Percentiles rank a stretch among this genome's conserved stretches.
These are phyloP conservation scores for Polyommatus iphigenia DNA, from an alignment of 2,888 invertebrate genomes.

Conservation along the genomic window DNA sequence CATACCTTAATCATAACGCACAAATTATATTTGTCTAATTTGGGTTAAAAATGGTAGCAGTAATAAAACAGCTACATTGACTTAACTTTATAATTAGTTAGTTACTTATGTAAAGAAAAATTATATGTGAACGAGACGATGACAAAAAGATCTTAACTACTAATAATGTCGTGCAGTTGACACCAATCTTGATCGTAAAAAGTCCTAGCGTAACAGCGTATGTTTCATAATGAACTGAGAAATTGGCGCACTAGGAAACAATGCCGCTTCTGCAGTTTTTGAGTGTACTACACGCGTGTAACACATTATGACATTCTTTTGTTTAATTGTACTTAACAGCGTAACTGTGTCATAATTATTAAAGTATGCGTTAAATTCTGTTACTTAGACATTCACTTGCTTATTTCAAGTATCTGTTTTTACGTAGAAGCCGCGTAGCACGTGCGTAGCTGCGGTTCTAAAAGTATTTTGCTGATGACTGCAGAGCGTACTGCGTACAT, in stretches of 20 bases:
- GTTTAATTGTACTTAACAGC: not conserved
- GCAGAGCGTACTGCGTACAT: not conserved
- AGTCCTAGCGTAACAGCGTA: not conserved
- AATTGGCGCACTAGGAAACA: slow-evolving; percentile 3
- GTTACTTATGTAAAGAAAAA: not conserved
- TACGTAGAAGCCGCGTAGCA: not conserved
- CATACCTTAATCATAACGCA: not conserved
- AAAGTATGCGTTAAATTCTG: not conserved
- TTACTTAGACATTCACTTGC: not conserved
- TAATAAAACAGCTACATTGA: too few species aligned
- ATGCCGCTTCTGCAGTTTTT: slow-evolving; percentile 21
- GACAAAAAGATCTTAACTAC: slow-evolving; percentile 12
- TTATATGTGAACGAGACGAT: not conserved
- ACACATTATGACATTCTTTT: slow-evolving; percentile 17
- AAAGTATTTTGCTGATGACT: not conserved
- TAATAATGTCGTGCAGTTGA: slow-evolving; percentile 2
- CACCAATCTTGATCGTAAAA: slow-evolving; percentile 12
- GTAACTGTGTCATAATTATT: not conserved
- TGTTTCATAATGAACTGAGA: slow-evolving; percentile 17
- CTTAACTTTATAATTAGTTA: not conserved
- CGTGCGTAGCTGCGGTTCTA: not conserved
- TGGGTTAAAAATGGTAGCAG: not conserved
- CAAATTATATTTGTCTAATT: not conserved
- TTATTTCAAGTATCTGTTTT: not conserved
- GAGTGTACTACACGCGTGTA: slow-evolving; percentile 5